Evolutionary conservation across 2,113 vertebrate genomes (phyloP).

Genomic region (Salvelinus fontinalis): DNA sequence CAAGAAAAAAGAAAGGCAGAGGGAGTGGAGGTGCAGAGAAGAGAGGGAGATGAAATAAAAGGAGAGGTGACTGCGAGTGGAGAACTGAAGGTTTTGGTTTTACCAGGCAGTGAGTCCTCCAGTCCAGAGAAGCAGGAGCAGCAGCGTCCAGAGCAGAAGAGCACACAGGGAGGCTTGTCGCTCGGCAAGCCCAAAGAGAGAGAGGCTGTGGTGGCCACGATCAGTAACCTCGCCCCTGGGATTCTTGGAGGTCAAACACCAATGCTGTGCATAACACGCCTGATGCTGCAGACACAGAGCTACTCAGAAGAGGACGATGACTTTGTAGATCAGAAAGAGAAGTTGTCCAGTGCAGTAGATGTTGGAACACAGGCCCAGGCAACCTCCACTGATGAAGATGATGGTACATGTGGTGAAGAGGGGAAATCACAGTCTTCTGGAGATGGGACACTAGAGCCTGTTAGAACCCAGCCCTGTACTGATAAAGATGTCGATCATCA

Average conservation of each 20-base stretch:
- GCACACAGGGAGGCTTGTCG: not conserved
- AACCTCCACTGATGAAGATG: constrained; percentile 14
- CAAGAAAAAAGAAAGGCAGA: not conserved
- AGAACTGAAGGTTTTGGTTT: not conserved
- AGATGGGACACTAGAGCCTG: not conserved
- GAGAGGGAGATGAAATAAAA: not conserved
- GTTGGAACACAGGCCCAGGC: not conserved
- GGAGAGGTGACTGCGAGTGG: not conserved
- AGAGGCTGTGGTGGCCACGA: not conserved
- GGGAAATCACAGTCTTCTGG: not conserved
- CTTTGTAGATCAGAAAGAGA: not conserved
- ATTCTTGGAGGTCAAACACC: constrained; percentile 50
- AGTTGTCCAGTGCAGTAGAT: not conserved
- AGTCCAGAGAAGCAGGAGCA: too few relatives aligned
- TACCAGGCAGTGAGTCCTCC: too few relatives aligned
- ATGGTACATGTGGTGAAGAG: not conserved
- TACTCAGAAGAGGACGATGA: constrained; percentile 2
- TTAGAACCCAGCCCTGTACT: too few relatives aligned
- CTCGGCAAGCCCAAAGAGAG: not conserved
- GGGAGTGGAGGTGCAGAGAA: not conserved
- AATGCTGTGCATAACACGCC: not conserved
- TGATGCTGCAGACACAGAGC: not conserved
- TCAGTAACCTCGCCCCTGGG: constrained; percentile 29
- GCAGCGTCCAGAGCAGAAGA: too few relatives aligned
- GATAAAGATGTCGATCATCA: too few relatives aligned